A percentile compares a stretch with the other conserved stretches of the same genome.
Evolutionary conservation across 1,140 invertebrate species (phyloP).

Genomic region (Drosophila guanche): DNA sequence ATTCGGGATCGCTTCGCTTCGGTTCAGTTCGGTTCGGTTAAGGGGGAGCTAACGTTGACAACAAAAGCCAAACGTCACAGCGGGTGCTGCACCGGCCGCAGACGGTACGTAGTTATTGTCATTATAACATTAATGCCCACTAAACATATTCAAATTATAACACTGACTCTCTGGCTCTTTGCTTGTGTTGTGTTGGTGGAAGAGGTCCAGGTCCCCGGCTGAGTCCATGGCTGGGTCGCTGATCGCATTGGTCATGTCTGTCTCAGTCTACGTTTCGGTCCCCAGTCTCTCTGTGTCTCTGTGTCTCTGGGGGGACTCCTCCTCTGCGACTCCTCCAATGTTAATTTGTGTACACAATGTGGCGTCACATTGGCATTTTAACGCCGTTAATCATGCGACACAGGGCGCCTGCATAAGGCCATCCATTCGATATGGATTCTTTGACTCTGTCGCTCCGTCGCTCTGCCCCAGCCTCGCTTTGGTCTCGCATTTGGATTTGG

Average conservation of each 20-base stretch:
- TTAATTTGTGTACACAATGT: conserved; percentile 83
- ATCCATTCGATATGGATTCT: conserved; percentile 60
- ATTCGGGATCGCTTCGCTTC: conserved; percentile 26
- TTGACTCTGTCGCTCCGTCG: conserved; percentile 11
- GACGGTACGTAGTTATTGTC: conserved; percentile 78
- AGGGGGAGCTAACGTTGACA: conserved; percentile 69
- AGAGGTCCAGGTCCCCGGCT: background rate
- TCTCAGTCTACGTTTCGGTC: background rate
- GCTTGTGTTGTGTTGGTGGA: background rate
- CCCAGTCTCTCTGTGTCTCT: background rate
- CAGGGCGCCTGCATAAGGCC: conserved; percentile 78
- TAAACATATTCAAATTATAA: conserved; percentile 83
- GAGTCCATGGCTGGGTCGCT: conserved; percentile 31
- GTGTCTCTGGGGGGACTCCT: background rate
- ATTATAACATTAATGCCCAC: conserved; percentile 82
- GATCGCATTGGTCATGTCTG: conserved; percentile 53
- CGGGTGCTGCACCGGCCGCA: conserved; percentile 68
- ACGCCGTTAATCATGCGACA: conserved; percentile 83
- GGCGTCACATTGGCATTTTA: conserved; percentile 83
- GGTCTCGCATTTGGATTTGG: conserved; percentile 36
- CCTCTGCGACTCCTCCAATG: conserved; percentile 56
- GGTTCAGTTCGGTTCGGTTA: conserved; percentile 5
- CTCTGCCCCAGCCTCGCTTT: conserved; percentile 23
- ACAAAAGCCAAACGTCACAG: conserved; percentile 79
- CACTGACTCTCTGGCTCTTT: conserved; percentile 47